A percentile compares a stretch with the other conserved stretches of the same genome.
Conservation (phyloP, 2,797 vertebrate species). For the Phoeniculus purpureus region DNA sequence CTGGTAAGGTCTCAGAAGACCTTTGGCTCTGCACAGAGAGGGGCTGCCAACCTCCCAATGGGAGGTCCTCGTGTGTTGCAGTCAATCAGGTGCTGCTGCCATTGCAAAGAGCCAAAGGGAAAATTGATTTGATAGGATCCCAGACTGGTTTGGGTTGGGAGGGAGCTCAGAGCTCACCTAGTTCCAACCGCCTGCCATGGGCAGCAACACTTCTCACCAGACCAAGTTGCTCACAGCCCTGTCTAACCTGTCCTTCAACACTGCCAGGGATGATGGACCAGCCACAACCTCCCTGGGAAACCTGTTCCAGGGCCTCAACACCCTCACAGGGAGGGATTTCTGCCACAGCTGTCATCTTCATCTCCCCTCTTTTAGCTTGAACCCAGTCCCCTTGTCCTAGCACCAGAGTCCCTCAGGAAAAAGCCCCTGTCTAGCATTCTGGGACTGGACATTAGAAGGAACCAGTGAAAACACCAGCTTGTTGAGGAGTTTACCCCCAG, state of each 20-base stretch:
- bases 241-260: background rate
- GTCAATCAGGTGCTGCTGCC: background rate
- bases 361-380: too few relatives aligned
- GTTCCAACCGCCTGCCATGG: background rate
- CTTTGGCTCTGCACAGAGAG: background rate
- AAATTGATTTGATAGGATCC: background rate
- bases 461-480: background rate
- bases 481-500: background rate
- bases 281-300: too few relatives aligned
- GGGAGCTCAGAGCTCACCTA: background rate
- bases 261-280: too few relatives aligned
- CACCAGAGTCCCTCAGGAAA: too few relatives aligned
- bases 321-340: too few relatives aligned
- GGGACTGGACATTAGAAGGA: too few relatives aligned
- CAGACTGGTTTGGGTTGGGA: background rate
- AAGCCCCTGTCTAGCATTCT: too few relatives aligned
- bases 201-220: too few relatives aligned
- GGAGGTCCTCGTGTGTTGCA: background rate
- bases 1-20: background rate
- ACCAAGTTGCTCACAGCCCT: background rate
- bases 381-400: too few relatives aligned
- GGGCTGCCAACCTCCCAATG: fast-evolving
- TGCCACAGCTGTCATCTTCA: too few relatives aligned
- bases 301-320: too few relatives aligned
- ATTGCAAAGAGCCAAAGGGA: background rate